Conservation (phyloP, 2,888 invertebrate species). For the Dinocampus coccinellae region DNA sequence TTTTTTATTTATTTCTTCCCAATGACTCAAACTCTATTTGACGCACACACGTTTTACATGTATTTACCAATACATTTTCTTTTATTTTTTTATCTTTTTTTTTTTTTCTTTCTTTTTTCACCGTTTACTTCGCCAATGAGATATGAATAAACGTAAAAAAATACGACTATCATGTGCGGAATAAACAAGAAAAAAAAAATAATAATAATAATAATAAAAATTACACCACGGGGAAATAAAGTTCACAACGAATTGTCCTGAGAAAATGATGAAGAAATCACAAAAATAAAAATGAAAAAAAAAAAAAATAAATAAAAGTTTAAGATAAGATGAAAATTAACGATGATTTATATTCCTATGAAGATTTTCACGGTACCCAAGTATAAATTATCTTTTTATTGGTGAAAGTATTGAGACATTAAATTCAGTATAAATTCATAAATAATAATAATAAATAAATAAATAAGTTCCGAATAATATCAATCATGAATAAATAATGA, state of each 20-base stretch:
- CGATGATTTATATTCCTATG: not conserved
- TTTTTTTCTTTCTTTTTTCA: too few species aligned
- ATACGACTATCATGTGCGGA: too few species aligned
- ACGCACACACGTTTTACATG: not conserved
- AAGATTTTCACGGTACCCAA: not conserved
- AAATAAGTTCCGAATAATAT: too few species aligned
- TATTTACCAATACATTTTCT: conserved; percentile 14
- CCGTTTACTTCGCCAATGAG: too few species aligned
- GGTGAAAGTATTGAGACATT: not conserved
- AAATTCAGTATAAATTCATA: too few species aligned
- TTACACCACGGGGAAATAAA: not conserved
- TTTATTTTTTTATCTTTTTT: too few species aligned
- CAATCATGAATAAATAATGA: too few species aligned
- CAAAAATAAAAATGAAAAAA: not conserved
- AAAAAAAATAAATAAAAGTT: too few species aligned
- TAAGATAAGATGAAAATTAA: too few species aligned
- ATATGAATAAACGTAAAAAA: too few species aligned
- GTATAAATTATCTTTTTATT: not conserved
- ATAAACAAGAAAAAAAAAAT: not conserved
- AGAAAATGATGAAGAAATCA: not conserved
- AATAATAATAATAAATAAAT: too few species aligned
- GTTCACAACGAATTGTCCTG: not conserved
- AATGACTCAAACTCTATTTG: not conserved
- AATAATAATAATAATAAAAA: not conserved
- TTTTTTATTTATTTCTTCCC: too few species aligned